Conservation (phyloP, 2,888 invertebrate genomes). For the Hypercompe scribonia region DNA sequence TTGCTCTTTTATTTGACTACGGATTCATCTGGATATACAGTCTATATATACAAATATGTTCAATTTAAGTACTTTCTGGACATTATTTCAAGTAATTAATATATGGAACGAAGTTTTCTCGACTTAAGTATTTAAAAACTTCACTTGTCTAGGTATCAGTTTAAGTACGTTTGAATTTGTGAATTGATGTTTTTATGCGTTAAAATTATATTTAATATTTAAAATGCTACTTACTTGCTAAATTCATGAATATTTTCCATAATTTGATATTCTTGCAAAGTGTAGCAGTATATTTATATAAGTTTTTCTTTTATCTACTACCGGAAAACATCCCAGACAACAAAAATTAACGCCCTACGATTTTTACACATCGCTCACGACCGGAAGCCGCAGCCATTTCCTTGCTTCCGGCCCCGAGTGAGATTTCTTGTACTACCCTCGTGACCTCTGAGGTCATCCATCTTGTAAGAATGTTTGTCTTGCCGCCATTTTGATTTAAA, state of each 20-base stretch:
- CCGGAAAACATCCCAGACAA: constrained; percentile 29
- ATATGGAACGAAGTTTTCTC: too few species aligned
- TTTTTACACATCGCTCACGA: constrained; percentile 52
- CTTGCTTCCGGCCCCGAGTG: constrained; percentile 66
- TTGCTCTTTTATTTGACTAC: too few species aligned
- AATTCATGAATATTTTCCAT: background rate
- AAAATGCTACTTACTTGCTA: background rate
- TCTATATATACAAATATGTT: too few species aligned
- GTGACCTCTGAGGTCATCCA: constrained; percentile 62
- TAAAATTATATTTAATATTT: too few species aligned
- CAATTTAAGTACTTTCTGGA: too few species aligned
- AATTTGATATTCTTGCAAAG: background rate
- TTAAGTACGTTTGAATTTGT: too few species aligned
- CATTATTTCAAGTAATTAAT: too few species aligned
- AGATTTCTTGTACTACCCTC: constrained; percentile 56
- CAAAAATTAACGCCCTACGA: constrained; percentile 55
- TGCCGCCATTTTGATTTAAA: constrained; percentile 57
- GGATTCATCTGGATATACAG: too few species aligned
- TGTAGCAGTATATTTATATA: background rate
- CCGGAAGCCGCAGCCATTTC: constrained; percentile 69
- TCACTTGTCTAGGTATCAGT: too few species aligned
- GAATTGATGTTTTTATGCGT: too few species aligned
- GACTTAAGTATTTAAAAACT: too few species aligned
- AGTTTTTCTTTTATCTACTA: background rate
- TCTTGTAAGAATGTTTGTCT: constrained; percentile 61